Base-by-base conservation (phyloP, 2,113 vertebrate genomes). In the Cyprinodon brontotheroides region DNA sequence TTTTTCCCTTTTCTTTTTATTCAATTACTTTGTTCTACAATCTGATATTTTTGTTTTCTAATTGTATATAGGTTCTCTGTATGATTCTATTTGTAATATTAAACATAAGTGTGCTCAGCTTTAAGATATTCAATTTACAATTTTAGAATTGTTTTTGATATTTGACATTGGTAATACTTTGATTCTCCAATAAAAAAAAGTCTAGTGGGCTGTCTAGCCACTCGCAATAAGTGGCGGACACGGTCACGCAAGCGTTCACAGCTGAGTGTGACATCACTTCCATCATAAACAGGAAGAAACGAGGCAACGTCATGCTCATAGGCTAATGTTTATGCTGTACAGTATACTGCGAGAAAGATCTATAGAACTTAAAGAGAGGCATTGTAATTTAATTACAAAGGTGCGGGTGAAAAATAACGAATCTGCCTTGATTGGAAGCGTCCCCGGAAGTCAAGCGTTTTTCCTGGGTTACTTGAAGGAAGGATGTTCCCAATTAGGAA, bases 271-370 rank as follows among this genome's bases (percentile, higher is more conserved):
- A 90, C 87, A 38, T 81, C 86, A 87, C 79, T 84, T 93, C 92
- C 92, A 86, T 66, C 77, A 82, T 87, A 89, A 91, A 92, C 86
- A 92, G 61, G 40, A 61, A 57, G 29, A 38, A 67, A 13, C 22
- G 57, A 40, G 63, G 40, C 37, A 85, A 75, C 53, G 68, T 70
- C 38, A 60, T 69, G 68, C 9, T n/a, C 39, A n/a, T n/a, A 61
- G 5, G 11, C 15, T 50, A 4, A 1, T 45, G 20, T 71, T 76
- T 12, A 15, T 14, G 40, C 15, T 62, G 41, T 13, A 37, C 29
- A 29, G 29, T 63, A 45, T 59, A n/a, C 14, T 59, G 29, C 40
- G 3, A 12, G 22, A 12, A 1, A 40, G 75, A n/a, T 43, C 39
- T 57, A n/a, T n/a, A 59, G 20, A 3, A 37, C 2, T 1, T n/a